Conservation (phyloP, 1,140 invertebrate genomes). For the Drosophila kurseongensis region DNA sequence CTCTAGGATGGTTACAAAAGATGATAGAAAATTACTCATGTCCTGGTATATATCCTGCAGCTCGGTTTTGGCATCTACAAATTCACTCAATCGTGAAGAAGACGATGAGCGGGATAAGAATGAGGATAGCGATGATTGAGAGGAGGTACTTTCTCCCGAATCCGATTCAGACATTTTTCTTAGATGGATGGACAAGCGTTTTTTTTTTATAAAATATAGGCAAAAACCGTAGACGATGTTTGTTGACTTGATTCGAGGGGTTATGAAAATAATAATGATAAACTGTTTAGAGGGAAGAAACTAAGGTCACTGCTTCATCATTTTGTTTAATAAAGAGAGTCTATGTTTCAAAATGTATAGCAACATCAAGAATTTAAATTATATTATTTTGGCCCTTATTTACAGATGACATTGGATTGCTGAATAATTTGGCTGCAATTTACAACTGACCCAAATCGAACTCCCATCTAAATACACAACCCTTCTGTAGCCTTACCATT, state of each 20-base stretch:
- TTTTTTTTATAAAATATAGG: constrained; percentile 26
- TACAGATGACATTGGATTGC: not conserved
- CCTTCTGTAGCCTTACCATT: not conserved
- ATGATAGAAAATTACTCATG: constrained; percentile 14
- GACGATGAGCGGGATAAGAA: constrained; percentile 6
- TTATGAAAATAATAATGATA: not conserved
- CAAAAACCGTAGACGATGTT: not conserved
- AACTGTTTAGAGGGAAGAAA: not conserved
- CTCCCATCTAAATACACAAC: constrained; percentile 5
- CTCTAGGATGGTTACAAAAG: constrained; percentile 16
- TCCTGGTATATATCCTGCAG: constrained; percentile 85
- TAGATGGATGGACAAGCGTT: not conserved
- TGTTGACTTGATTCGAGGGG: not conserved
- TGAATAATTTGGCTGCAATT: constrained; percentile 15
- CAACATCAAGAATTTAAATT: not conserved
- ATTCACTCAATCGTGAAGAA: constrained; percentile 82
- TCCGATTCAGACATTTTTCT: constrained; percentile 27
- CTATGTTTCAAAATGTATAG: no score
- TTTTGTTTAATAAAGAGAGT: no score
- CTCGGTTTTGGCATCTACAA: constrained; percentile 86
- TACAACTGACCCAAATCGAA: constrained; percentile 57
- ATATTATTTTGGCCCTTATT: not conserved
- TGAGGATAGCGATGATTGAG: not conserved
- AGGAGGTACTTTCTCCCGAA: constrained; percentile 36
- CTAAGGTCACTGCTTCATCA: not conserved